These are phyloP conservation scores for Tuberolachnus salignus DNA, from an alignment of 2,888 invertebrate species.

Conservation along the genomic window DNA sequence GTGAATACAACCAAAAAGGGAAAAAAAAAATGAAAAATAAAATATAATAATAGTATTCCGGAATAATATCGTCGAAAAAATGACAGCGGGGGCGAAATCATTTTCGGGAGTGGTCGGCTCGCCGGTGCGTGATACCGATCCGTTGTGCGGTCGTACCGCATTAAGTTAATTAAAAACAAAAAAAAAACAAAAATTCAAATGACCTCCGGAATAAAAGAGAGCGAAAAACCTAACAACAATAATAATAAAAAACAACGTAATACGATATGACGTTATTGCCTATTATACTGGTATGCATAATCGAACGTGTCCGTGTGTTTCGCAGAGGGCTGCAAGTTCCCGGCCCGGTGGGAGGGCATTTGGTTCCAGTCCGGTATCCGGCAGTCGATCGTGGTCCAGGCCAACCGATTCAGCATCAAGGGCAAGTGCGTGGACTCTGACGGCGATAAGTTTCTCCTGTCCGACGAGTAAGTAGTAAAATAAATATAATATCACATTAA, in stretches of 20 bases:
- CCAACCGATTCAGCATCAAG: constrained; percentile 81
- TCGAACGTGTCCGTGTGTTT: constrained; percentile 6
- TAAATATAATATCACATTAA: too few species aligned
- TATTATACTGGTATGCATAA: background rate
- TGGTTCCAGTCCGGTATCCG: constrained; percentile 92
- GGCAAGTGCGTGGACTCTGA: constrained; percentile 83
- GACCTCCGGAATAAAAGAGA: too few species aligned
- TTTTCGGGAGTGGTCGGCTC: constrained; percentile 2
- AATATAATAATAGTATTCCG: too few species aligned
- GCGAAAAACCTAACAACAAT: too few species aligned
- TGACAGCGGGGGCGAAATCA: constrained; percentile 19
- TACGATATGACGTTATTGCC: too few species aligned
- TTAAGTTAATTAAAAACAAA: constrained; percentile 39
- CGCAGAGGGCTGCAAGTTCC: constrained; percentile 78
- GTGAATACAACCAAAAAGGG: background rate
- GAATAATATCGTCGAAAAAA: constrained; percentile 11
- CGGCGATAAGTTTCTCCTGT: constrained; percentile 86
- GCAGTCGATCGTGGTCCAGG: constrained; percentile 82
- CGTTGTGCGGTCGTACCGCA: background rate
- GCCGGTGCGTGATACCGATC: constrained; percentile 18
- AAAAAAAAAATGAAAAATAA: background rate
- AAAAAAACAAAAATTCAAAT: background rate
- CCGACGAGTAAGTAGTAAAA: constrained; percentile 84
- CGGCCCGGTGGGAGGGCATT: constrained; percentile 82
- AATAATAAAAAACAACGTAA: too few species aligned